Evolutionary conservation across 2,113 vertebrate species (phyloP).

Genomic region (Willisornis vidua): DNA sequence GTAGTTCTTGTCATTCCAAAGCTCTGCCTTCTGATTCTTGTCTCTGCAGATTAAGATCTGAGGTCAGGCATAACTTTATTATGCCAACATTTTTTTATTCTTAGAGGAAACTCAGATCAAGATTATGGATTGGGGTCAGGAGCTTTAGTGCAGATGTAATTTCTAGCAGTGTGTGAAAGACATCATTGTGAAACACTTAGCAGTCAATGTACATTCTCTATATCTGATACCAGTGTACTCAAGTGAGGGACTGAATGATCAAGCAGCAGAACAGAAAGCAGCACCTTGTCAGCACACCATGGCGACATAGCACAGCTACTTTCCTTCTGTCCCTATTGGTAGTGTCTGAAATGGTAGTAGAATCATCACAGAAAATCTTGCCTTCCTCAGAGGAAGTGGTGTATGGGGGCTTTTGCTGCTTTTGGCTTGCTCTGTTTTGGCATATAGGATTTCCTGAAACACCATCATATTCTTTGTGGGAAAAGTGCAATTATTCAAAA

Average conservation of each 20-base stretch:
- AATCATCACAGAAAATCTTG: neutral
- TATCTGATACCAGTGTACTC: neutral
- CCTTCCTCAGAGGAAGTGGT: neutral
- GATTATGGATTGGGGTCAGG: neutral
- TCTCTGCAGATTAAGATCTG: neutral
- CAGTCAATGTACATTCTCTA: accelerated
- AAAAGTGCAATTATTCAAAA: neutral
- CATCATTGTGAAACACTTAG: neutral
- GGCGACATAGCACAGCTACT: accelerated
- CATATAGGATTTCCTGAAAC: neutral
- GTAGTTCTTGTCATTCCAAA: neutral
- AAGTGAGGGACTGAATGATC: neutral
- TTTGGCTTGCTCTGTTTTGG: neutral
- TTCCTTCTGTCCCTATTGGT: neutral
- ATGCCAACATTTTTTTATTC: neutral
- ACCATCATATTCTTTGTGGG: neutral
- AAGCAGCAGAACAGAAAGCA: neutral
- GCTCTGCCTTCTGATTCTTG: neutral
- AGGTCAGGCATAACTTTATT: neutral
- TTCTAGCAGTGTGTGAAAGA: neutral
- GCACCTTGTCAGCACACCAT: neutral
- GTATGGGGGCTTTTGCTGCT: neutral
- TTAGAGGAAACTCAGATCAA: neutral
- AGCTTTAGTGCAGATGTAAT: neutral
- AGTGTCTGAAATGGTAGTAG: neutral